phyloP scores from a whole-genome alignment of 2,113 vertebrate genomes.

The Rafetus swinhoei region DNA sequence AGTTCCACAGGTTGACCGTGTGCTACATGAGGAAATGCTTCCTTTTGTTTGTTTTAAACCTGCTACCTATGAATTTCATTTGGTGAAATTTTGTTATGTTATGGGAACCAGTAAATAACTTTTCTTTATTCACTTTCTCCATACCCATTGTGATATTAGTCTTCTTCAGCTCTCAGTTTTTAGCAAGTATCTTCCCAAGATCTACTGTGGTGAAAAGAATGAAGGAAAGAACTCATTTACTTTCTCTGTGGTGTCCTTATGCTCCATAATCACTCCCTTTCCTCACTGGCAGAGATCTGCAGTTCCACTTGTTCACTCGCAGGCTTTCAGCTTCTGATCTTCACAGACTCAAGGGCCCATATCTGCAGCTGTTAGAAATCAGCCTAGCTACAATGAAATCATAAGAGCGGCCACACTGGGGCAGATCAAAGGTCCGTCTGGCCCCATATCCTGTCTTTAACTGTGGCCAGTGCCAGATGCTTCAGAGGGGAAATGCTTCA shows the following conservation, averaged over 20 bases:
- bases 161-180: neutral
- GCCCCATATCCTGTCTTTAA: neutral
- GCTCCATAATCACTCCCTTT: slow-evolving; percentile 53
- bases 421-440: neutral
- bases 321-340: neutral
- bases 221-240: neutral
- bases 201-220: neutral
- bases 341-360: neutral
- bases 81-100: too few relatives aligned
- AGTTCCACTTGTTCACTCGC: fast-evolving
- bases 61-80: too few relatives aligned
- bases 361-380: neutral
- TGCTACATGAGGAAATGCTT: too few relatives aligned
- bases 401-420: neutral
- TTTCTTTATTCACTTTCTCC: too few relatives aligned
- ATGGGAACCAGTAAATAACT: too few relatives aligned
- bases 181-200: fast-evolving
- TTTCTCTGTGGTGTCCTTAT: neutral
- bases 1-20: too few relatives aligned
- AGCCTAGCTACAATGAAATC: neutral
- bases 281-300: neutral
- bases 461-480: neutral
- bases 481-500: neutral
- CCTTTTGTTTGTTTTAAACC: too few relatives aligned
- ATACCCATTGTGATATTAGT: neutral